Evolutionary conservation across 1,140 invertebrate species (phyloP).

Genomic region (Pseudoatta argentina): DNA sequence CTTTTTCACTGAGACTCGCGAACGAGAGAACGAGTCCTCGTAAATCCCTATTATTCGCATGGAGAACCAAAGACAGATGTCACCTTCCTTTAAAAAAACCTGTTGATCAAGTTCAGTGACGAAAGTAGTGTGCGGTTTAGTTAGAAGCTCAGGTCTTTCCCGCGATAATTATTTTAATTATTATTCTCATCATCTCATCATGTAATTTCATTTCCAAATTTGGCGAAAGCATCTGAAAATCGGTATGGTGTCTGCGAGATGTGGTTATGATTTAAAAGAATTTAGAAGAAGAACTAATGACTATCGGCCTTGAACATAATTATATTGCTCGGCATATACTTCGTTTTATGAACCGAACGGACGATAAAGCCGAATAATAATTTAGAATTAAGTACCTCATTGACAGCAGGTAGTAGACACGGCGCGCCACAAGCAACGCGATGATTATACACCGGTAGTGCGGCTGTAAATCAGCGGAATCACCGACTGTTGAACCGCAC

Average conservation of each 20-base stretch:
- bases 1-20: conserved; percentile 11
- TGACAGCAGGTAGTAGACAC: conserved; percentile 61
- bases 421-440: conserved; percentile 49
- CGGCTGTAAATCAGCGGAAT: conserved; percentile 68
- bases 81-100: conserved; percentile 54
- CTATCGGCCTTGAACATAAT: conserved; percentile 32
- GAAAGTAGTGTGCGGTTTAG: conserved; percentile 2
- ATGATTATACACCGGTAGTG: conserved; percentile 65
- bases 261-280: not conserved
- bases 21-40: conserved; percentile 44
- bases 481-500: conserved; percentile 28
- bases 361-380: conserved; percentile 66
- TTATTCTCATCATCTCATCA: too few species aligned
- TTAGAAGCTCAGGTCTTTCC: not conserved
- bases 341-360: conserved; percentile 2
- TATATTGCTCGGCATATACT: conserved; percentile 20
- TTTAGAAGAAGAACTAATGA: not conserved
- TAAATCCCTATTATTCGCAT: conserved; percentile 67
- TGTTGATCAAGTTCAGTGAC: conserved; percentile 35
- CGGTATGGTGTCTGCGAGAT: not conserved
- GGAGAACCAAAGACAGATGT: conserved; percentile 64
- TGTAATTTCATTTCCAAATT: not conserved
- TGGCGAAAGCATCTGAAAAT: not conserved
- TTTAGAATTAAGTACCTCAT: conserved; percentile 68
- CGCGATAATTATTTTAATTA: conserved; percentile 39